Conservation (phyloP, 2,113 vertebrate species). For the Oryzias woworae region DNA sequence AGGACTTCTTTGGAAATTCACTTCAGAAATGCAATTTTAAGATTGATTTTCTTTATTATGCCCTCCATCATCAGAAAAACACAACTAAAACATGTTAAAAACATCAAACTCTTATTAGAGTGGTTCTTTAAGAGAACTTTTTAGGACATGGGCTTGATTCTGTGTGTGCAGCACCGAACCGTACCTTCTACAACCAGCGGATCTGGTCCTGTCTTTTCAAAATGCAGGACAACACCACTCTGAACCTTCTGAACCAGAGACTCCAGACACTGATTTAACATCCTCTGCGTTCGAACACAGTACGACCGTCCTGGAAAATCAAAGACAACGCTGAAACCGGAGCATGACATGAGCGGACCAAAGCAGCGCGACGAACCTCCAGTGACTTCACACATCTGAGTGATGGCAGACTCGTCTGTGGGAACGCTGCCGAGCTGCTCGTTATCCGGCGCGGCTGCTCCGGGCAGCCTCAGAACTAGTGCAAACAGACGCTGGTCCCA, state of each 20-base stretch:
- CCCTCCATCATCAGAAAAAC: too few species aligned
- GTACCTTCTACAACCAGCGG: slow-evolving; percentile 76
- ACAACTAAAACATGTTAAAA: too few species aligned
- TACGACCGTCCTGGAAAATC: slow-evolving; percentile 88
- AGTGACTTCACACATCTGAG: slow-evolving; percentile 99
- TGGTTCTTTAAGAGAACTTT: too few species aligned
- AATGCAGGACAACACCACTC: slow-evolving; percentile 95
- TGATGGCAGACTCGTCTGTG: slow-evolving; percentile 94
- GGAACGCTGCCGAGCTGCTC: slow-evolving; percentile 96
- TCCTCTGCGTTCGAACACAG: slow-evolving; percentile 92
- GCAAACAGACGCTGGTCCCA: slow-evolving; percentile 99
- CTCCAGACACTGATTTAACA: slow-evolving; percentile 97
- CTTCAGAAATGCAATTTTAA: too few species aligned
- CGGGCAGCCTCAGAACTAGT: slow-evolving; percentile 91
- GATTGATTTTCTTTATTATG: too few species aligned
- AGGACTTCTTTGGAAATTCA: too few species aligned
- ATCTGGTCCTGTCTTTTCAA: slow-evolving; percentile 95
- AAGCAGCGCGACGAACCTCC: slow-evolving; percentile 81
- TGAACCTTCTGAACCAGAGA: slow-evolving; percentile 97
- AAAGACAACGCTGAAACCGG: neutral
- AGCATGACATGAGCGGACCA: neutral
- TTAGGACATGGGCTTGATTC: too few species aligned
- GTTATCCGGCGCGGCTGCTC: slow-evolving; percentile 86
- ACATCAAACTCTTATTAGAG: too few species aligned
- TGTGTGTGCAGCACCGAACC: neutral